These are phyloP conservation scores for Corvus cornix DNA, from an alignment of 2,113 vertebrate genomes.

Conservation along the genomic window DNA sequence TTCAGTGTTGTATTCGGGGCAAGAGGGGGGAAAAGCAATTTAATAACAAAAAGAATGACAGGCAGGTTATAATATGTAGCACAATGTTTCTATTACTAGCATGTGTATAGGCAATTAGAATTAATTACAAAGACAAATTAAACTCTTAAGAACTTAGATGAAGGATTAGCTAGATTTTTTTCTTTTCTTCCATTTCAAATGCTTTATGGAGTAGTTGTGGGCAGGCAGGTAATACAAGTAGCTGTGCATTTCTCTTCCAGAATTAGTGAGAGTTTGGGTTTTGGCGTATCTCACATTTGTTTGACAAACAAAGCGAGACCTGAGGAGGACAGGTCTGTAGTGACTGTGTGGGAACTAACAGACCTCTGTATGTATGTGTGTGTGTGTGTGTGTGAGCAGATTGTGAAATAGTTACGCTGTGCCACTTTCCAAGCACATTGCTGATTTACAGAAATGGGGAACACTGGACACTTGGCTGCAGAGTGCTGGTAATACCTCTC, in stretches of 20 bases:
- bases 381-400: background rate
- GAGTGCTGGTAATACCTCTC: background rate
- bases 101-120: background rate
- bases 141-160: background rate
- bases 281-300: accelerated
- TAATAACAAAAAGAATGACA: background rate
- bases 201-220: background rate
- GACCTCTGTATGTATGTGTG: background rate
- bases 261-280: background rate
- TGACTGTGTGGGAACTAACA: background rate
- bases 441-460: background rate
- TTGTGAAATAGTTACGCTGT: background rate
- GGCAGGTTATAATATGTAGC: background rate
- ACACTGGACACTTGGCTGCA: accelerated
- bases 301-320: background rate
- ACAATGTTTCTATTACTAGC: background rate
- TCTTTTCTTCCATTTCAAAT: background rate
- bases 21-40: background rate
- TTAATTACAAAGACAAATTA: slow-evolving; percentile 27
- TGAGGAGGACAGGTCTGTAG: background rate
- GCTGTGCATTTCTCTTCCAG: background rate
- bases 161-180: background rate
- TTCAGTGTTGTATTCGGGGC: background rate
- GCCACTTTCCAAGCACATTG: background rate
- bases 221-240: background rate